Conservation (phyloP, 1,140 invertebrate species). For the Atta colombica region DNA sequence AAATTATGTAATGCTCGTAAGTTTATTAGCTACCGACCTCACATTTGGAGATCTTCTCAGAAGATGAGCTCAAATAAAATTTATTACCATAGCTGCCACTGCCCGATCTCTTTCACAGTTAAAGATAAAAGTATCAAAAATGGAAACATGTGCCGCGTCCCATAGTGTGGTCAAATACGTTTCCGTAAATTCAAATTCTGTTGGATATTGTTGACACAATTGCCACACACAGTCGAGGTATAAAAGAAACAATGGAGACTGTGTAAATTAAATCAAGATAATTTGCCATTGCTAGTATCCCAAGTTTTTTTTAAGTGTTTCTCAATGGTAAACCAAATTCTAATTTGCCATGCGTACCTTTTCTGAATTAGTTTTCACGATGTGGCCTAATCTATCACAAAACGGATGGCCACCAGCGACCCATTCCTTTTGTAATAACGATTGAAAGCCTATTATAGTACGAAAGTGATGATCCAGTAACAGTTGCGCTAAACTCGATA, state of each 20-base stretch:
- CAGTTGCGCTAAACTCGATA: slow-evolving; percentile 95
- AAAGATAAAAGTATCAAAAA: slow-evolving; percentile 97
- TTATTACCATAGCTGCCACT: slow-evolving; percentile 86
- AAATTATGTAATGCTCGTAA: not conserved
- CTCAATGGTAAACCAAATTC: not conserved
- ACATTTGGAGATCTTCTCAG: no score
- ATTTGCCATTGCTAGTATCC: not conserved
- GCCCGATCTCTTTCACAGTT: slow-evolving; percentile 92
- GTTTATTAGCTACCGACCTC: no score
- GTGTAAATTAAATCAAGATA: slow-evolving; percentile 70
- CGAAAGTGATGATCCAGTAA: slow-evolving; percentile 94
- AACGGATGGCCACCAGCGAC: slow-evolving; percentile 96
- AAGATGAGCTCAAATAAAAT: not conserved
- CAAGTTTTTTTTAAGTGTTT: not conserved
- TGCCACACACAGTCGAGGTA: slow-evolving; percentile 98
- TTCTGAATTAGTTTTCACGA: slow-evolving; percentile 86
- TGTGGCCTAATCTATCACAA: slow-evolving; percentile 90
- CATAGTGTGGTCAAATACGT: slow-evolving; percentile 96
- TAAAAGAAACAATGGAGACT: slow-evolving; percentile 95
- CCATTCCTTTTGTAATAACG: slow-evolving; percentile 98
- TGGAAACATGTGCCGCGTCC: slow-evolving; percentile 94
- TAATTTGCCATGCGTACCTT: slow-evolving; percentile 82
- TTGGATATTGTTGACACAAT: slow-evolving; percentile 94
- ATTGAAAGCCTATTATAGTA: slow-evolving; percentile 96
- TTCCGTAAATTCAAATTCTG: slow-evolving; percentile 96